phyloP scores from a whole-genome alignment of 2,797 vertebrate species.

The Numenius phaeopus region DNA sequence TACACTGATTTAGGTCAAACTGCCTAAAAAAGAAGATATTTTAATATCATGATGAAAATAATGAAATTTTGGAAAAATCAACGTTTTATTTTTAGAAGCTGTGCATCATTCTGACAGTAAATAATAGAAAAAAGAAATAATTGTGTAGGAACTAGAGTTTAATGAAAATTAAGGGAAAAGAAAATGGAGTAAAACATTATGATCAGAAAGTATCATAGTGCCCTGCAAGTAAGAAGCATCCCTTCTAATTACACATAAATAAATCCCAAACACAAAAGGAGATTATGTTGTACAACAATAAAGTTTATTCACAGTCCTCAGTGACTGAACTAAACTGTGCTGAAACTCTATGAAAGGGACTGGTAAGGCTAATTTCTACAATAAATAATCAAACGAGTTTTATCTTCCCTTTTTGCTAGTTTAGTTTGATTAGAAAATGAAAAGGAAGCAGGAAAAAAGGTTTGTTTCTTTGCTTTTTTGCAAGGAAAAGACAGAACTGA shows the following conservation, averaged over 20 bases:
- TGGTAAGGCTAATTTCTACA: neutral
- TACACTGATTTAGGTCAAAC: neutral
- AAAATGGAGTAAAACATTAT: neutral
- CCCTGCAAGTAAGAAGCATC: neutral
- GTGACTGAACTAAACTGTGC: neutral
- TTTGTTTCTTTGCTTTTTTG: neutral
- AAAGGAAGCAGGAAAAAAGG: neutral
- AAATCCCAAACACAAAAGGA: neutral
- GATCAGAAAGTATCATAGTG: neutral
- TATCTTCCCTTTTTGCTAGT: neutral
- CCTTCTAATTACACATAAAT: neutral
- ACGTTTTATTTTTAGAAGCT: neutral
- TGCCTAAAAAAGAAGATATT: neutral
- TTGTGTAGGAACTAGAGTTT: neutral
- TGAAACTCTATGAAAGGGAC: neutral
- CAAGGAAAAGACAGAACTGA: neutral
- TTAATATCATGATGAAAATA: neutral
- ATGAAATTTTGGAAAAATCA: neutral
- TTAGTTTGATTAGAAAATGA: neutral
- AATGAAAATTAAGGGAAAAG: neutral
- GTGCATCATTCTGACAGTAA: neutral
- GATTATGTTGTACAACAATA: neutral
- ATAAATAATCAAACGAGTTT: neutral
- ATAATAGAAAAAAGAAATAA: neutral
- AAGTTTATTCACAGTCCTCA: neutral